Conservation (phyloP, 2,888 invertebrate species). For the Lithophane leautieri region DNA sequence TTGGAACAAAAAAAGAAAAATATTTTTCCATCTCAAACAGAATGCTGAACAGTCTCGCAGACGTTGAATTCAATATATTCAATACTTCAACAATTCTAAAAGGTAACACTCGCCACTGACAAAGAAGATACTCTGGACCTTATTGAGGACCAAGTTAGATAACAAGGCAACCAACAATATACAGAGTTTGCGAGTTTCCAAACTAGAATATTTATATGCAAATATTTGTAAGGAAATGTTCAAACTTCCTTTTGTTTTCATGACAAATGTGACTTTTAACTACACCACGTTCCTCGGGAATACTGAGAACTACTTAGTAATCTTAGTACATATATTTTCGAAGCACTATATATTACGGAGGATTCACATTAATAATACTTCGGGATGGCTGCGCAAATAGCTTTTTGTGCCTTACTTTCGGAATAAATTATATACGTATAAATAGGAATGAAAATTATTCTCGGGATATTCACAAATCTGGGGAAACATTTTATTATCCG, state of each 20-base stretch:
- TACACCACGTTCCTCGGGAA: conserved; percentile 19
- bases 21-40: conserved; percentile 28
- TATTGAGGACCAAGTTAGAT: conserved; percentile 40
- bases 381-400: conserved; percentile 10
- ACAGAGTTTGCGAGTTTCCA: conserved; percentile 40
- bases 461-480: conserved; percentile 6
- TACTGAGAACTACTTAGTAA: conserved; percentile 22
- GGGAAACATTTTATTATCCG: not conserved
- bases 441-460: conserved; percentile 17
- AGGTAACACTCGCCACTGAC: conserved; percentile 12
- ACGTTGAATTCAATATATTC: conserved; percentile 33
- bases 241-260: conserved; percentile 49
- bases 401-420: conserved; percentile 4
- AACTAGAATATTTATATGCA: conserved; percentile 69
- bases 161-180: conserved; percentile 38
- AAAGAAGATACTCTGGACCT: conserved; percentile 28
- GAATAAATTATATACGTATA: conserved; percentile 21
- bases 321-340: conserved; percentile 7
- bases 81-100: conserved; percentile 19
- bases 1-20: conserved; percentile 12
- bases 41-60: conserved; percentile 2
- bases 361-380: conserved; percentile 41
- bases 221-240: conserved; percentile 61
- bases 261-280: conserved; percentile 60
- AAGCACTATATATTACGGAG: conserved; percentile 12